Evolutionary conservation across 1,140 invertebrate species (phyloP).

Genomic region (Ceratosolen solmsi): DNA sequence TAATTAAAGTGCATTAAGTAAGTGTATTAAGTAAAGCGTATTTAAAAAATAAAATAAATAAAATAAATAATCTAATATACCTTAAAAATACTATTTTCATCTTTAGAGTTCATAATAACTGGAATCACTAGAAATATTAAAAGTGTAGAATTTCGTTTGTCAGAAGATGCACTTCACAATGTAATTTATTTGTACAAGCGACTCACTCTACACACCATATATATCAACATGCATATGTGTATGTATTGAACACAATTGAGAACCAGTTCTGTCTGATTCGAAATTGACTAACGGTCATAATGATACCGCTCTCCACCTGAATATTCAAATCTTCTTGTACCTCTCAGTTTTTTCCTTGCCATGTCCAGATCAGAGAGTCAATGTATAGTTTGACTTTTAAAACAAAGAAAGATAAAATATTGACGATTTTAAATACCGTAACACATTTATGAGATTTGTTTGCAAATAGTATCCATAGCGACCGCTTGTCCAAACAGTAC

Average conservation of each 20-base stretch:
- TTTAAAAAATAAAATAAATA: no score
- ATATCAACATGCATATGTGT: not conserved
- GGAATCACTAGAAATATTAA: no score
- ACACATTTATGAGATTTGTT: constrained; percentile 54
- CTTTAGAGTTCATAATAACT: constrained; percentile 28
- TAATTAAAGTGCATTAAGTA: no score
- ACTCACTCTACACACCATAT: not conserved
- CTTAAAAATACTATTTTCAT: constrained; percentile 40
- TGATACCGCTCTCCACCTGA: not conserved
- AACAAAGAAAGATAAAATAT: no score
- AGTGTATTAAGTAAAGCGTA: no score
- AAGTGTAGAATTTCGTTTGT: no score
- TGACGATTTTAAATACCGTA: no score
- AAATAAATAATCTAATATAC: constrained; percentile 8
- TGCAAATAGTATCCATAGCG: constrained; percentile 66
- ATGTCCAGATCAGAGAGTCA: constrained; percentile 72
- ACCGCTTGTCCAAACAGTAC: constrained; percentile 44
- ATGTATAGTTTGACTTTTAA: no score
- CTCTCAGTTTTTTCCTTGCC: constrained; percentile 72
- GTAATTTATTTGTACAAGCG: not conserved
- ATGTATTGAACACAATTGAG: not conserved
- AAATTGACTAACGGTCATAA: constrained; percentile 23
- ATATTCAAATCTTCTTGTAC: not conserved
- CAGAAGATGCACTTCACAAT: not conserved
- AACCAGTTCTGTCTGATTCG: constrained; percentile 16